These are phyloP conservation scores for Xylota sylvarum DNA, from an alignment of 2,888 invertebrate genomes.

Conservation along the genomic window DNA sequence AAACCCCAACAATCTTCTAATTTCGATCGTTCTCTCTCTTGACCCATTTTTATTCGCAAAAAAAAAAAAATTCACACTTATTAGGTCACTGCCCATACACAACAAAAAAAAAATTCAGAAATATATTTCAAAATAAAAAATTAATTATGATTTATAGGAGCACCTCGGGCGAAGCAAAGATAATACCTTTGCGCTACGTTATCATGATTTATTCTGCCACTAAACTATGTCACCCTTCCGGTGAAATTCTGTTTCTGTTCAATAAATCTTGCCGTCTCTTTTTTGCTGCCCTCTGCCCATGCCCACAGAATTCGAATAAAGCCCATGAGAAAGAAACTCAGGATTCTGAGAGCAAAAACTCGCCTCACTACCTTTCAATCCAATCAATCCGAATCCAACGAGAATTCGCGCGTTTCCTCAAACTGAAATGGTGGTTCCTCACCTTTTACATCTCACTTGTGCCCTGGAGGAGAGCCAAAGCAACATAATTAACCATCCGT, in stretches of 20 bases:
- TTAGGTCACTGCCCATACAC: neutral
- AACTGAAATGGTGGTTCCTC: conserved; percentile 25
- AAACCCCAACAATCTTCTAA: neutral
- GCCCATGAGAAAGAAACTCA: neutral
- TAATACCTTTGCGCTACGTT: conserved; percentile 5
- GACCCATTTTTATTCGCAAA: conserved; percentile 4
- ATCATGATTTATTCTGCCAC: conserved; percentile 26
- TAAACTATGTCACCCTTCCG: conserved; percentile 51
- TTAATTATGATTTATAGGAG: conserved; percentile 24
- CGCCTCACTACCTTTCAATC: conserved; percentile 15
- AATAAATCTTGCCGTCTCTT: conserved; percentile 24
- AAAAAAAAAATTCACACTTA: neutral
- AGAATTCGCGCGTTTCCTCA: conserved; percentile 16
- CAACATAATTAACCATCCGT: conserved; percentile 77
- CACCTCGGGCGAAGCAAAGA: conserved; percentile 5
- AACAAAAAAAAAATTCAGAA: neutral
- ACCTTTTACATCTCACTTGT: conserved; percentile 32
- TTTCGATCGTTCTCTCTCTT: conserved; percentile 1
- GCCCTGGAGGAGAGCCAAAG: conserved; percentile 53
- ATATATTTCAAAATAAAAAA: neutral
- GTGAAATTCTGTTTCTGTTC: conserved; percentile 24
- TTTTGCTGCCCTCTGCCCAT: neutral
- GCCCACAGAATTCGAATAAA: neutral
- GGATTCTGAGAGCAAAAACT: neutral
- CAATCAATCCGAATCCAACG: conserved; percentile 12